Base-by-base conservation (phyloP, 2,797 vertebrate species). In the Sebastes diploproa region DNA sequence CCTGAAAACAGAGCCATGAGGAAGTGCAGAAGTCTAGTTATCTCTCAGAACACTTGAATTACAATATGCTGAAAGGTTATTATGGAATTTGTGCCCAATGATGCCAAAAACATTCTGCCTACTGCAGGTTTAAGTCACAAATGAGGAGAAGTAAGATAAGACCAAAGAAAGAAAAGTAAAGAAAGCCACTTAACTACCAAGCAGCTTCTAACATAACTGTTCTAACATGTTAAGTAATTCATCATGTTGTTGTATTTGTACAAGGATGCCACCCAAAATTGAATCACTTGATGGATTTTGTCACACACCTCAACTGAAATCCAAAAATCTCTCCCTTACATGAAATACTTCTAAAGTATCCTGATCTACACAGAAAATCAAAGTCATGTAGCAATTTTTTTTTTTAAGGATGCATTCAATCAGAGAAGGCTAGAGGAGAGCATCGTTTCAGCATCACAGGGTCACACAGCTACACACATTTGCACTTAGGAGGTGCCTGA, bases 391-490 rank as follows among this genome's bases (percentile, higher is more conserved):
- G 56, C 7, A 64, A 70, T 4, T 38, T 29, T 56, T 25, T 36
- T 36, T 52, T 36, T 22, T 22, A 67, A 63, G 73, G 72, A 69
- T 7, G 30, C 46, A 74, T 85, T 66, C 67, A 79, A 83, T 80
- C 79, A 82, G 38, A 65, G 55, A 68, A 60, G 50, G n/a, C 30
- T 72, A 65, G 70, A 50, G 65, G 72, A 55, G 67, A 83, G 74
- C 70, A 50, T 69, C 23, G 23, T 77, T 78, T 79, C 55, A 77
- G 67, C 27, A 34, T 82, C 60, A 82, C 78, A 75, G 65, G 88
- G 79, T 79, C 72, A 77, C 73, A 56, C 77, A 74, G 84, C 52
- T 81, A 87, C 83, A 88, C 79, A 85, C 68, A 80, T 90, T 87
- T 88, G 86, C 80, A 89, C 86, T 89, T 84, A 82, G 73, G 72